These are phyloP conservation scores for Hypotaenidia okinawae DNA, from an alignment of 2,797 vertebrate genomes.

Conservation along the genomic window DNA sequence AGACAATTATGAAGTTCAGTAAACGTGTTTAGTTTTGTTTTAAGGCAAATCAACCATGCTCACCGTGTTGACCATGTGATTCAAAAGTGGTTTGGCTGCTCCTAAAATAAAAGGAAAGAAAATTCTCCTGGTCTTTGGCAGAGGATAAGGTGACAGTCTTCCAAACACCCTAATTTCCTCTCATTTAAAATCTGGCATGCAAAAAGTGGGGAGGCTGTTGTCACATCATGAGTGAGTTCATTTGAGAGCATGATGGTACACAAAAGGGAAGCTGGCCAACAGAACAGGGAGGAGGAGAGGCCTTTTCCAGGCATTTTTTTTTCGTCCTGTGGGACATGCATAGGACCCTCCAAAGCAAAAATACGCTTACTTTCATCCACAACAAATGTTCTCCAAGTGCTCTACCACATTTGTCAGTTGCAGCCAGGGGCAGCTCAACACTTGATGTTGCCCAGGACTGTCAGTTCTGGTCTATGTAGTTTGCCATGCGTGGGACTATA, in stretches of 20 bases:
- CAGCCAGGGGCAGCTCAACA: background rate
- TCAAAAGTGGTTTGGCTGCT: conserved; percentile 60
- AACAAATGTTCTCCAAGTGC: conserved; percentile 3
- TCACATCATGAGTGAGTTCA: conserved; percentile 50
- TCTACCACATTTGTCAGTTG: background rate
- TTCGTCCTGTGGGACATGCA: background rate
- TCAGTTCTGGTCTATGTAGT: conserved; percentile 21
- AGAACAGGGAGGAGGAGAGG: background rate
- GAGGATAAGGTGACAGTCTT: conserved; percentile 35
- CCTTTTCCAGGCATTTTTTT: background rate
- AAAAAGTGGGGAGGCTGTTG: conserved; percentile 13
- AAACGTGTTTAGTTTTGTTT: background rate
- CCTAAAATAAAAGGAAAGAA: conserved; percentile 35
- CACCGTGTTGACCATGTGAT: conserved; percentile 42
- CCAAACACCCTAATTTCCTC: conserved; percentile 63
- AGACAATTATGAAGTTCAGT: background rate
- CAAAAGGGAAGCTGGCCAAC: background rate
- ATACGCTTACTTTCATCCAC: background rate
- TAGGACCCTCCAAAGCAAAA: conserved; percentile 6
- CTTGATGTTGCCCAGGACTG: conserved; percentile 6
- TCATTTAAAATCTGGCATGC: conserved; percentile 28
- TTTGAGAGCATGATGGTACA: background rate
- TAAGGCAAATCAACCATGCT: background rate
- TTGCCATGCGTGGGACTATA: background rate
- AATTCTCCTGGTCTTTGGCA: conserved; percentile 66